Evolutionary conservation across 2,888 invertebrate genomes (phyloP), one percentile per base, ranked within the genome.

Genomic region (Philereme vetulata): DNA sequence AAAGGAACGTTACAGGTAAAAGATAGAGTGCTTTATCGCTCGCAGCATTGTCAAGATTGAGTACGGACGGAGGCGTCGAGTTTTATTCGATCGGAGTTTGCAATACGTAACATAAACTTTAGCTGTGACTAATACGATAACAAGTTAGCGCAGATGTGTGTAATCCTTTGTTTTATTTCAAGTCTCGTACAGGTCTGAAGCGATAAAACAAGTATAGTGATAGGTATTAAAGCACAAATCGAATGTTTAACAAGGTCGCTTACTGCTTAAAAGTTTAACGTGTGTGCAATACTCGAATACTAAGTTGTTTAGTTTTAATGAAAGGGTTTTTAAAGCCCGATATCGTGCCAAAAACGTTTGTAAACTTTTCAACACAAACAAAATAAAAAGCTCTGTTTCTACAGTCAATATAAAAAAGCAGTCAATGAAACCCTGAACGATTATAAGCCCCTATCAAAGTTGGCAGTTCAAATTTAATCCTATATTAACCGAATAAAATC

Each of bases 51-150:
- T 50, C 62, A 65, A 65, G 68, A 68, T 65, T 64, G 55, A 67
- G 69, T 65, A 62, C 68, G 36, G 36, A 7, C 8, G 66, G 67
- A 79, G 72, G 70, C 76, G 73, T 81, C 78, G 77, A 82, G 75
- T 77, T 78, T 73, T 76, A 76, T 74, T 76, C 75, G 75, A 82
- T 80, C 76, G 75, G 71, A 71, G 67, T 77, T 71, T 71, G 74
- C 59, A 58, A 51, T 78, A 83, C 84, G 82, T 84, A 82, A 84
- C 79, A 69, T 66, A 80, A 84, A 83, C 76, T 82, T 62, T 58
- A 51, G 44, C 45, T 56, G 52, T 78, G 64, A 62, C 62, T 57
- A 74, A 81, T 73, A 74, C 70, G 69, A 70, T 71, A 72, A 71
- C 72, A 72, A 73, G 69, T 73, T 72, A 74, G 65, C 66, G 68